Conservation (phyloP, 1,140 invertebrate species). For the Pomacea maculata region DNA sequence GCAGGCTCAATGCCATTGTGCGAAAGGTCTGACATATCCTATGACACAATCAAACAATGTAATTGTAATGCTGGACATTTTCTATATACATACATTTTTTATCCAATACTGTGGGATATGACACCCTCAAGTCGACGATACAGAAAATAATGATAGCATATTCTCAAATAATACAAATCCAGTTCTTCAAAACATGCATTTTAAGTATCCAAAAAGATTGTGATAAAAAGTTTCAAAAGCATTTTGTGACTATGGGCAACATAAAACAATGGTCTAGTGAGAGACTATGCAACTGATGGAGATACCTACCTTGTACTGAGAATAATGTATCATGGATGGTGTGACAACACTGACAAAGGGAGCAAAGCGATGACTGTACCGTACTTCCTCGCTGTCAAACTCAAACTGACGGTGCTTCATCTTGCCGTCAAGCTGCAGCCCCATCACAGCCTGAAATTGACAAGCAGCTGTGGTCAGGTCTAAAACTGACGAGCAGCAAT, state of each 20-base stretch:
- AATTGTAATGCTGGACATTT: not conserved
- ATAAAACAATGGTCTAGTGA: not conserved
- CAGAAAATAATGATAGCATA: too few relatives aligned
- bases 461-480: not conserved
- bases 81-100: too few relatives aligned
- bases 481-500: too few relatives aligned
- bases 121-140: not conserved
- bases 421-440: constrained; percentile 77
- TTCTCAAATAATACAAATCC: too few relatives aligned
- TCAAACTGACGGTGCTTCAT: constrained; percentile 81
- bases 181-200: too few relatives aligned
- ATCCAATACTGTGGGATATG: not conserved
- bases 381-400: constrained; percentile 92
- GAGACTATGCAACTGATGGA: not conserved
- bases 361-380: constrained; percentile 92
- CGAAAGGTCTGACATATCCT: constrained; percentile 74
- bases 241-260: not conserved
- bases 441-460: constrained; percentile 74
- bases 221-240: too few relatives aligned
- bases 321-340: constrained; percentile 88
- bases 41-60: constrained; percentile 30
- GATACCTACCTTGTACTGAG: constrained; percentile 73
- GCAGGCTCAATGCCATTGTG: constrained; percentile 64
- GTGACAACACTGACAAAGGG: constrained; percentile 87
- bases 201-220: too few relatives aligned